Percentiles rank a stretch among this genome's conserved stretches.
These are phyloP conservation scores for Mesorhabditis belari DNA, from an alignment of 2,888 invertebrate species.

Conservation along the genomic window DNA sequence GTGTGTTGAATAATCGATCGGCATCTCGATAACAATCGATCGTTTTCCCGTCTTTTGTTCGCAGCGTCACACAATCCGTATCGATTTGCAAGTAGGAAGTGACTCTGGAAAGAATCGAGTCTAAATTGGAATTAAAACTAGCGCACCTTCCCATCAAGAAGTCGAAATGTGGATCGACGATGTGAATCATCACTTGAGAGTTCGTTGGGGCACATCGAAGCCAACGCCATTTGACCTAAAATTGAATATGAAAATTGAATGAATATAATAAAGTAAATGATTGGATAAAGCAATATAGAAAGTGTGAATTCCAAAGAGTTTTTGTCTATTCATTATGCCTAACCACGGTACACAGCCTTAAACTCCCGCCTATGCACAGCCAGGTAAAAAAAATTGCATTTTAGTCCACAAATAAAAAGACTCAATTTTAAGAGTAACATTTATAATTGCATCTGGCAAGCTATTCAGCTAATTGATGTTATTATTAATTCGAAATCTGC, in stretches of 20 bases:
- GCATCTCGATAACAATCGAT: conserved; percentile 38
- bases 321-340: too few relatives aligned
- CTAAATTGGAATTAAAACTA: background rate
- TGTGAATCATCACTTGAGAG: conserved; percentile 21
- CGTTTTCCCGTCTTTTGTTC: conserved; percentile 29
- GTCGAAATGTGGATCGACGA: conserved; percentile 35
- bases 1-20: conserved; percentile 12
- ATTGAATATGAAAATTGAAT: background rate
- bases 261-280: too few relatives aligned
- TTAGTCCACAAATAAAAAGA: too few relatives aligned
- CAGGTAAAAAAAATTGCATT: too few relatives aligned
- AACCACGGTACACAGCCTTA: too few relatives aligned
- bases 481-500: too few relatives aligned
- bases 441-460: too few relatives aligned
- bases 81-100: conserved; percentile 30
- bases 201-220: conserved; percentile 21
- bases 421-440: too few relatives aligned
- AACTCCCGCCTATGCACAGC: too few relatives aligned
- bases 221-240: conserved; percentile 22
- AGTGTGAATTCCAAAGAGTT: too few relatives aligned
- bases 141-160: conserved; percentile 26
- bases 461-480: too few relatives aligned
- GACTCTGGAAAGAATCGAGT: conserved; percentile 14
- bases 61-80: conserved; percentile 15
- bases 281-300: too few relatives aligned